Conservation (phyloP, 2,888 invertebrate genomes). For the Pachymerium ferrugineum region DNA sequence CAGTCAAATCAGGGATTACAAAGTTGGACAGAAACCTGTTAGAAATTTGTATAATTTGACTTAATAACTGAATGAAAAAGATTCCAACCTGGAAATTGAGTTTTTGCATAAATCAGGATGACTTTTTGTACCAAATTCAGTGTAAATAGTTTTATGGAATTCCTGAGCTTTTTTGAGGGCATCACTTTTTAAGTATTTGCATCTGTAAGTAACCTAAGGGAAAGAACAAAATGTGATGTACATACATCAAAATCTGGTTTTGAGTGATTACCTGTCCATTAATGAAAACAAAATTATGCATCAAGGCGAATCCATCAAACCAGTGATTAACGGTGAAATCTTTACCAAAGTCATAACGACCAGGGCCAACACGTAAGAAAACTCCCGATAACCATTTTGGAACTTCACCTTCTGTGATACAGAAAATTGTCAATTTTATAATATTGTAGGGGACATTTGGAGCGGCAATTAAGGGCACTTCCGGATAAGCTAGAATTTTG, state of each 20-base stretch:
- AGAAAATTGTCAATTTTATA: not conserved
- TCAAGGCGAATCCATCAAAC: constrained; percentile 45
- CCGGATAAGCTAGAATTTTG: too few species aligned
- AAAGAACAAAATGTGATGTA: constrained; percentile 31
- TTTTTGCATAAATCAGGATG: constrained; percentile 48
- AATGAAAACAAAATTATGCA: constrained; percentile 43
- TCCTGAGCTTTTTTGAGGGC: constrained; percentile 43
- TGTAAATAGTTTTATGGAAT: constrained; percentile 43
- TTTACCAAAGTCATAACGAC: constrained; percentile 43
- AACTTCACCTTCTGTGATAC: constrained; percentile 37
- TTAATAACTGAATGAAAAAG: not conserved
- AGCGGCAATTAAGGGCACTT: not conserved
- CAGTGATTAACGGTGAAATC: constrained; percentile 43
- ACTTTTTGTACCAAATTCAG: constrained; percentile 45
- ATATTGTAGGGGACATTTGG: not conserved
- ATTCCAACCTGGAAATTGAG: constrained; percentile 44
- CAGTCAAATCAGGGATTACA: constrained; percentile 40
- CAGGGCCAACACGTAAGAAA: constrained; percentile 46
- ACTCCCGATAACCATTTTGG: constrained; percentile 43
- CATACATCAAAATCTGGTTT: not conserved
- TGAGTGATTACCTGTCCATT: constrained; percentile 42
- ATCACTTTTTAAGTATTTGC: constrained; percentile 44
- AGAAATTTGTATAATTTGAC: not conserved
- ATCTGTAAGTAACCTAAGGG: constrained; percentile 35
- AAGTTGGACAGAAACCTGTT: constrained; percentile 38